Evolutionary conservation across 2,888 invertebrate species (phyloP).

Genomic region (Ormyrus nitidulus): DNA sequence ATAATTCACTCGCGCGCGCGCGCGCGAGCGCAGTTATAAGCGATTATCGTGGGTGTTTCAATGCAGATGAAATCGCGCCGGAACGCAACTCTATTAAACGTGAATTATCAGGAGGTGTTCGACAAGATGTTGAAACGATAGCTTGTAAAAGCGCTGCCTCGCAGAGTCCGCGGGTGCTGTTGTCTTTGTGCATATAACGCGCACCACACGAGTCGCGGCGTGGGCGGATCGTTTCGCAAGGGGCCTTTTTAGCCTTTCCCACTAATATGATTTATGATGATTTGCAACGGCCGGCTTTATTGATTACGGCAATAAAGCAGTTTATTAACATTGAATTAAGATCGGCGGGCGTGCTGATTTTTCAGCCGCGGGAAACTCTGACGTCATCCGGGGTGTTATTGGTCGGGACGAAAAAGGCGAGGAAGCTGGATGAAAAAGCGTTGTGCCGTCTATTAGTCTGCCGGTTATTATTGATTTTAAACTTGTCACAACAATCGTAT

Average conservation of each 20-base stretch:
- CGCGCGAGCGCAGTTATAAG: no score
- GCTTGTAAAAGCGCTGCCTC: constrained; percentile 31
- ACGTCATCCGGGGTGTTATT: constrained; percentile 14
- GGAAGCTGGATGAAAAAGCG: constrained; percentile 8
- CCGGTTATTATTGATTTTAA: constrained; percentile 44
- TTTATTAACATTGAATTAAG: constrained; percentile 46
- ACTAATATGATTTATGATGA: constrained; percentile 47
- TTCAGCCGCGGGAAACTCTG: constrained; percentile 7
- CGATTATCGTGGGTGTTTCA: constrained; percentile 40
- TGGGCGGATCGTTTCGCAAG: constrained; percentile 20
- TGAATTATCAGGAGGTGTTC: constrained; percentile 47
- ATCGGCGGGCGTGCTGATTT: constrained; percentile 29
- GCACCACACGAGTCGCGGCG: not conserved
- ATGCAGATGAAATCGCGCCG: constrained; percentile 40
- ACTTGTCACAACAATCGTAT: constrained; percentile 26
- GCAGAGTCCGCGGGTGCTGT: constrained; percentile 43
- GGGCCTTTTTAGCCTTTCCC: constrained; percentile 17
- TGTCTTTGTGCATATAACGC: not conserved
- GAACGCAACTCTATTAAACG: constrained; percentile 46
- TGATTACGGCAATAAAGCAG: constrained; percentile 42
- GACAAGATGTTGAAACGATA: constrained; percentile 54
- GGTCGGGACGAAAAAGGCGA: constrained; percentile 35
- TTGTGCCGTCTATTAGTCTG: constrained; percentile 5
- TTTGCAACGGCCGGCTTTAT: constrained; percentile 39
- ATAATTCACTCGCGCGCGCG: constrained; percentile 27